phyloP scores from a whole-genome alignment of 2,113 vertebrate species.

The Glaucomys volans region DNA sequence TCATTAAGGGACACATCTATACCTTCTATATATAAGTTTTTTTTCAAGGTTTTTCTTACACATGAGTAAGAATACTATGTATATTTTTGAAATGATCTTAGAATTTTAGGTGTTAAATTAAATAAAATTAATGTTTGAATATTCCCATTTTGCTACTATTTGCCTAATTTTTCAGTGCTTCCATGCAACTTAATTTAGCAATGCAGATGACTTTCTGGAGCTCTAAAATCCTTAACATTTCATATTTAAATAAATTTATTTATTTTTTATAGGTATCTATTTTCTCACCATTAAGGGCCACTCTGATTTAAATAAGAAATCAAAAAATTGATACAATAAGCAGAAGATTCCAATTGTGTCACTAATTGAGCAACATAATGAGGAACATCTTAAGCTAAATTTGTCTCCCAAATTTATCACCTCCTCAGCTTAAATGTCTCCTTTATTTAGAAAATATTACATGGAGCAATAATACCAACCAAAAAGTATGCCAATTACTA shows the following conservation, averaged over 20 bases:
- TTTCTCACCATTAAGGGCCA: background rate
- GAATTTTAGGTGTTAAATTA: background rate
- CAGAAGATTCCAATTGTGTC: background rate
- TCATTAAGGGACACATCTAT: background rate
- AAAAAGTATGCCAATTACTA: background rate
- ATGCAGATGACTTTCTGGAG: background rate
- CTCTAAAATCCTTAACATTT: background rate
- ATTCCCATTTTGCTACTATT: background rate
- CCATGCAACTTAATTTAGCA: slow-evolving; percentile 5
- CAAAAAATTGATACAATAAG: background rate
- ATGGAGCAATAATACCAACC: background rate
- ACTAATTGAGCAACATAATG: background rate
- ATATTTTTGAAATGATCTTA: background rate
- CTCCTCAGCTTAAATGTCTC: background rate
- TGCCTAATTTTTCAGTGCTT: slow-evolving; percentile 12
- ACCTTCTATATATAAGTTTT: background rate
- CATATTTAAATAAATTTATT: background rate
- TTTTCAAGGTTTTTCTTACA: slow-evolving; percentile 1
- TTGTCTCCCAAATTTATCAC: slow-evolving; percentile 26
- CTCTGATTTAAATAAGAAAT: slow-evolving; percentile 19
- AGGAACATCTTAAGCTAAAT: background rate
- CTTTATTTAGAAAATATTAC: slow-evolving; percentile 12
- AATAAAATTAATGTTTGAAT: background rate
- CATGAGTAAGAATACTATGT: background rate
- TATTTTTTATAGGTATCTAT: background rate